phyloP scores from a whole-genome alignment of 2,888 invertebrate genomes.

The Diadegma fenestrale region DNA sequence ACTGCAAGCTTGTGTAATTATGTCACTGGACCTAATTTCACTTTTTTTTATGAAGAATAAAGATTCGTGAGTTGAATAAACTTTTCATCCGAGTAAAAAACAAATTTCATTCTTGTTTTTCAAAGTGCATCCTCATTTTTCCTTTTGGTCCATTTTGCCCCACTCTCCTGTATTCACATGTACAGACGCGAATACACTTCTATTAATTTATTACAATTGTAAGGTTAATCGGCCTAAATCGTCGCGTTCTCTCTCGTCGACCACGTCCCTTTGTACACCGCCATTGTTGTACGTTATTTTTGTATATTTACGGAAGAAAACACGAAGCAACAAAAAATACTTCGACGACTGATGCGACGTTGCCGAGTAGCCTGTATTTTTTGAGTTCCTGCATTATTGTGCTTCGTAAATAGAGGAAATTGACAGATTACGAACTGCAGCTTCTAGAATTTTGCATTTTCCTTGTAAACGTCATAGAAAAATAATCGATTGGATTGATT shows the following conservation, averaged over 20 bases:
- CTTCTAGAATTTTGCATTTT: not conserved
- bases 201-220: conserved; percentile 72
- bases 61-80: not conserved
- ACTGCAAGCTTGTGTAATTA: not conserved
- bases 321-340: not conserved
- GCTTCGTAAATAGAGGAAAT: conserved; percentile 19
- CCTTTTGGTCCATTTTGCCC: not conserved
- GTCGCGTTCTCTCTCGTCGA: conserved; percentile 48
- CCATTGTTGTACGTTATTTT: conserved; percentile 13
- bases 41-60: not conserved
- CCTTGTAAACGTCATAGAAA: not conserved
- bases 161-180: conserved; percentile 44
- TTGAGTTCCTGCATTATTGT: conserved; percentile 58
- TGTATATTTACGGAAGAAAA: conserved; percentile 1
- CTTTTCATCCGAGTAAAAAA: not conserved
- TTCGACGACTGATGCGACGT: conserved; percentile 56
- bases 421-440: not conserved
- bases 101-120: not conserved
- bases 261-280: conserved; percentile 18
- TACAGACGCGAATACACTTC: conserved; percentile 65
- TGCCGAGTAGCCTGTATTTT: conserved; percentile 57
- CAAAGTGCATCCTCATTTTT: not conserved
- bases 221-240: conserved; percentile 61
- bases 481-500: not conserved
- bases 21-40: not conserved